Percentiles rank a stretch among this genome's conserved stretches.
phyloP scores from a whole-genome alignment of 2,113 vertebrate genomes.

The Pluvialis apricaria region DNA sequence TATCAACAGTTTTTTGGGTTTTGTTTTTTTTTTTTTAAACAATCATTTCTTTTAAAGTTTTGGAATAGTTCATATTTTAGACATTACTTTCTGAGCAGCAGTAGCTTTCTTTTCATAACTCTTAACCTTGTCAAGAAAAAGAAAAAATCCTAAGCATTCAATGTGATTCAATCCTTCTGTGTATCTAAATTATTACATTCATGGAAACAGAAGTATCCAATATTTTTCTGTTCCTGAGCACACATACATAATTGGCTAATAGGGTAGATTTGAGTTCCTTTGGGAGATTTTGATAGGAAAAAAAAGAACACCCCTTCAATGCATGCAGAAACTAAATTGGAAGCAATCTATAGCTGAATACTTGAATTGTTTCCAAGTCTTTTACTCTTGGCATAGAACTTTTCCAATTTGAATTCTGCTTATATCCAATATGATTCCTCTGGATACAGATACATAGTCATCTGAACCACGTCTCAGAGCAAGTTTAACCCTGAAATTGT shows the following conservation, averaged over 20 bases:
- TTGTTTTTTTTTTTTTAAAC: neutral
- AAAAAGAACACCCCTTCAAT: neutral
- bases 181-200: neutral
- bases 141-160: neutral
- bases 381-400: neutral
- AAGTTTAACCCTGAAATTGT: neutral
- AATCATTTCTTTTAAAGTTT: neutral
- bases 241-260: neutral
- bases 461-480: neutral
- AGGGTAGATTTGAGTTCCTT: neutral
- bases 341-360: constrained; percentile 28
- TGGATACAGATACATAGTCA: neutral
- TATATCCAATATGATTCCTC: neutral
- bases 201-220: neutral
- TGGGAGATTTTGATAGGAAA: neutral
- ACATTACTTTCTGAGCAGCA: neutral
- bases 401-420: neutral
- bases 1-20: neutral
- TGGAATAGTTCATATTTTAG: neutral
- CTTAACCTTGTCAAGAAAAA: neutral
- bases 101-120: neutral
- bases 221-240: constrained; percentile 2
- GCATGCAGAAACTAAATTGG: neutral
- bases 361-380: constrained; percentile 11
- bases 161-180: neutral